Evolutionary conservation across 1,140 invertebrate species (phyloP), one percentile per base, ranked within the genome.

Genomic region (Papilio xuthus): DNA sequence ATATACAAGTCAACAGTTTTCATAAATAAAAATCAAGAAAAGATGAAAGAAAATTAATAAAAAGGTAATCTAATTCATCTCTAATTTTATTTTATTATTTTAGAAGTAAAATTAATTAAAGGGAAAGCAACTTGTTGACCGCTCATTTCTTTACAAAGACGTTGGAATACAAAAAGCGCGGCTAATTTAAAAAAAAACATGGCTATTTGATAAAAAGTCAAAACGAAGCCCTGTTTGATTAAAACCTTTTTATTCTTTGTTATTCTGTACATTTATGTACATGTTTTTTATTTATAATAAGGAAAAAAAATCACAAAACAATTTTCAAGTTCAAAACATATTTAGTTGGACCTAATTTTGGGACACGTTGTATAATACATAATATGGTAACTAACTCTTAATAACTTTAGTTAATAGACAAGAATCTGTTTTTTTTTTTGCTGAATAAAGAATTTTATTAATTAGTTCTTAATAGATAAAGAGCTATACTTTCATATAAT

Each of bases 141-240:
- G 60, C 26, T 63, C 60, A 63, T 28, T 63, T 63, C 60, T 63
- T 63, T 63, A 63, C 13, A 13, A 63, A 63, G 53, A 23, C 20
- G 10, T 63, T 28, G 60, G 26, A 63, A 63, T 28, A 7, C 28
- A 56, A 63, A 63, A 26, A 63, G 60, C 60, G 60, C 15, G 60
- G 60, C 60, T 63, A 63, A 63, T 63, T 63, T 28, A 63, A n/a
- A 9, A 53, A n/a, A 63, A 63, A 63, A 63, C 26, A 63, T 63
- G 26, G 26, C 60, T 26, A 28, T 63, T 63, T 63, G 9, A 60
- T 63, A 13, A 63, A 63, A 37, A 37, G 7, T 9, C 7, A 6
- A 13, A 63, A 28, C 26, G 23, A 15, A 18, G 2, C 60, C 10
- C 10, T 12, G 23, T 20, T 63, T 63, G 28, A 28, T 28, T 28